Conservation (phyloP, 2,888 invertebrate species). For the Rotaria sp. region DNA sequence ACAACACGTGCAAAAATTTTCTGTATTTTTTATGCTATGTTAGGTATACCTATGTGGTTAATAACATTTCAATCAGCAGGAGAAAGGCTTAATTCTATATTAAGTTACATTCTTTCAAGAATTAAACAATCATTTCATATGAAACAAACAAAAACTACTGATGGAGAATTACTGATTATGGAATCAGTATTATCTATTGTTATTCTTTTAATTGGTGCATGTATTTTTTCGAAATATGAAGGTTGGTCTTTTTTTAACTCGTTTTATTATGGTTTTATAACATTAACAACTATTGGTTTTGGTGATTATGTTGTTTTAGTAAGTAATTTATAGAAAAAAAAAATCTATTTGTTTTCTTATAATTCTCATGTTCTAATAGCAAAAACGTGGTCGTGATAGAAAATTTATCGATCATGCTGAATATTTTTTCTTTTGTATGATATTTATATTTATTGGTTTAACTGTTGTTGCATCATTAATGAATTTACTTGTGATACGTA, state of each 20-base stretch:
- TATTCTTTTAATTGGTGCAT: constrained; percentile 86
- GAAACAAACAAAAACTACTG: constrained; percentile 66
- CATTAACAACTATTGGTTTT: constrained; percentile 74
- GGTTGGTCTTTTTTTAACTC: constrained; percentile 85
- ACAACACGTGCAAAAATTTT: constrained; percentile 95
- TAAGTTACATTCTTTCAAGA: constrained; percentile 82
- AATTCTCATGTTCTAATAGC: not conserved
- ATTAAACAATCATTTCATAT: constrained; percentile 78
- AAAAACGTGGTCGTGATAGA: not conserved
- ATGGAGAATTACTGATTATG: constrained; percentile 84
- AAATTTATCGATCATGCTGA: constrained; percentile 66
- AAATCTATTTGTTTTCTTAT: not conserved
- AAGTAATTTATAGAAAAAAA: not conserved
- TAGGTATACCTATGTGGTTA: constrained; percentile 86
- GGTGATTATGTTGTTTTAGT: not conserved
- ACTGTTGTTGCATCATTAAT: constrained; percentile 97
- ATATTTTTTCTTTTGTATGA: constrained; percentile 87
- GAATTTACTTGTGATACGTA: constrained; percentile 85
- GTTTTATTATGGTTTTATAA: constrained; percentile 68
- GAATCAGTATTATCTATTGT: constrained; percentile 71
- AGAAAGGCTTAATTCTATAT: constrained; percentile 91
- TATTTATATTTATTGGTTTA: constrained; percentile 92
- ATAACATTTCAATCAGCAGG: constrained; percentile 99
- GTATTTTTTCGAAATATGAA: constrained; percentile 85
- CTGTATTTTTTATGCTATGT: constrained; percentile 74